These are phyloP conservation scores for Luperina nickerlii DNA, from an alignment of 2,888 invertebrate species.

Conservation along the genomic window DNA sequence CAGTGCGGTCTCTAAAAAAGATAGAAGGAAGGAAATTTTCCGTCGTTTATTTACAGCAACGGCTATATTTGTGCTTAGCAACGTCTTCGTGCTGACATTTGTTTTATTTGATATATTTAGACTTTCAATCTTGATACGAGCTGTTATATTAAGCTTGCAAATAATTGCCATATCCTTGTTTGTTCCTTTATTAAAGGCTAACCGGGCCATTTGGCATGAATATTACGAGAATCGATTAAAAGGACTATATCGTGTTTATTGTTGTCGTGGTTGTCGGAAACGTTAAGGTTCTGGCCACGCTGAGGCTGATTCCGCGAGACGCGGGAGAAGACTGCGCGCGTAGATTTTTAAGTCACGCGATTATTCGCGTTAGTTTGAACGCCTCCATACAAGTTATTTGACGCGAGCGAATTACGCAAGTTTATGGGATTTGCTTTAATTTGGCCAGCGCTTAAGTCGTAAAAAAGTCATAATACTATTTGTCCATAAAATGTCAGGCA, in stretches of 20 bases:
- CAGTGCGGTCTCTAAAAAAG: not conserved
- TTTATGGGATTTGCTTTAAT: not conserved
- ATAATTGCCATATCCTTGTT: constrained; percentile 19
- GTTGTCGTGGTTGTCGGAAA: not conserved
- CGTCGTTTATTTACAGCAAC: constrained; percentile 9
- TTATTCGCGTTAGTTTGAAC: not conserved
- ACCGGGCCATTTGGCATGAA: constrained; percentile 23
- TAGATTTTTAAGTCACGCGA: not conserved
- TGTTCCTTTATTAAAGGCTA: constrained; percentile 27
- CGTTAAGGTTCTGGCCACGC: not conserved
- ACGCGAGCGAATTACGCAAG: not conserved
- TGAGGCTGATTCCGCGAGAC: not conserved
- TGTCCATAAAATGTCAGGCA: not conserved
- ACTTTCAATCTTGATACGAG: constrained; percentile 10
- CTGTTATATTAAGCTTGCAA: constrained; percentile 22
- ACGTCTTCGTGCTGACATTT: constrained; percentile 11
- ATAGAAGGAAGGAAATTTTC: constrained; percentile 4
- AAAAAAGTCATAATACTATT: not conserved
- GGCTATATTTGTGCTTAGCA: constrained; percentile 25
- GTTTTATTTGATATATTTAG: constrained; percentile 28
- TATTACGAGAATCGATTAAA: constrained; percentile 7
- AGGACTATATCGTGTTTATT: not conserved
- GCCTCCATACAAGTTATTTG: not conserved
- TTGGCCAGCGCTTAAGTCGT: not conserved
- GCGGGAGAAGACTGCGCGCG: not conserved